Evolutionary conservation across 2,888 invertebrate genomes (phyloP), one percentile per base, ranked within the genome.

Genomic region (Xanthostigma xanthostigma): DNA sequence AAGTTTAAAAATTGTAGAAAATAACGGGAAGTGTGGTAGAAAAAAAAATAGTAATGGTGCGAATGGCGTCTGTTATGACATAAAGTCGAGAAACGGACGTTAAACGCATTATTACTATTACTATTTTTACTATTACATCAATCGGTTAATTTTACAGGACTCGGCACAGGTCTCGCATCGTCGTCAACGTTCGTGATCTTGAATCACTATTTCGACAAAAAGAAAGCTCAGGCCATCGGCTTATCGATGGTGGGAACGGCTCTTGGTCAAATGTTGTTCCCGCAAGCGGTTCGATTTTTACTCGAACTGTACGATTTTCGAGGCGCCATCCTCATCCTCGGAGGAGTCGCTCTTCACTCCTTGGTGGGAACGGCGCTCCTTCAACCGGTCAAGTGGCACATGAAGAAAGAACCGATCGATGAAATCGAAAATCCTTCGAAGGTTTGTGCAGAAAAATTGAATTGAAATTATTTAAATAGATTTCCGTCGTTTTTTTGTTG

Each of bases 161-260:
- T 86, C 56, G 86, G 87, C 34, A 82, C 83, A 48, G 86, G 86
- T 9, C 69, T 87, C 36, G 81, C 85, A 1, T 79, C 82, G 12
- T 78, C 86, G 11, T 80, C 85, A 11, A 81, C 85, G 0, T 85
- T 87, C 63, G 85, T 87, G 9, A 82, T 86, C 0, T 66, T 86
- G 3, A 86, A 85, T 64, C 80, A 84, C 59, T 86, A 81, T 62
- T 86, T 86, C 61, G 74, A 79, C 12, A 78, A 81, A 62, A 80
- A 81, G 62, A 76, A 86, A 17, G 85, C 86, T 0, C 85, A 85
- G 62, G 86, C 86, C 1, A 83, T 86, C 8, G 86, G 86, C 0
- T 69, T 84, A 27, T 84, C 85, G 0, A 80, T 86, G 76, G 85
- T 85, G 1, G 86, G 86, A 0, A 84, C 85, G 0, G 84, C 85